These are phyloP conservation scores for Drosophila kohkoa DNA, from an alignment of 1,140 invertebrate species.

Conservation along the genomic window DNA sequence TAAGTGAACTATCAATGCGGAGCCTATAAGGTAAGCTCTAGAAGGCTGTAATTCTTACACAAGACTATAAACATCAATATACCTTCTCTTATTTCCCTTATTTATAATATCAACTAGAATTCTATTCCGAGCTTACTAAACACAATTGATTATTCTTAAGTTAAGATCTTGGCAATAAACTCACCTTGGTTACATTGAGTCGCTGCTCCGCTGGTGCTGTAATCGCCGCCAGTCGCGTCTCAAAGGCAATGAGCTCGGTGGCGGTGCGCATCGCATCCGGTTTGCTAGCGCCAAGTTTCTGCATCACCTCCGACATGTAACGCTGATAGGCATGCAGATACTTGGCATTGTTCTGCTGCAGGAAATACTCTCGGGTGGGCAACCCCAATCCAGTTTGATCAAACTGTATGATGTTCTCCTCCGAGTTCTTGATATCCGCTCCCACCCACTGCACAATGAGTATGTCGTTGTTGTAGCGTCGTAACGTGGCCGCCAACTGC, in stretches of 20 bases:
- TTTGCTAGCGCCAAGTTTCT: constrained; percentile 88
- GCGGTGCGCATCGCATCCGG: constrained; percentile 88
- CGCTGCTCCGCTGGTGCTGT: constrained; percentile 90
- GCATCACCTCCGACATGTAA: constrained; percentile 90
- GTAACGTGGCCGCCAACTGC: constrained; percentile 90
- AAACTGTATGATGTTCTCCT: constrained; percentile 94
- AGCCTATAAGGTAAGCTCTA: no score
- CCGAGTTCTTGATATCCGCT: constrained; percentile 95
- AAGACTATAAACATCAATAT: no score
- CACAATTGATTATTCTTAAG: no score
- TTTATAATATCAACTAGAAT: no score
- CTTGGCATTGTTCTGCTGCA: constrained; percentile 88
- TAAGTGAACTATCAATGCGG: no score
- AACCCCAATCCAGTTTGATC: constrained; percentile 95
- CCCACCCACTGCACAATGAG: constrained; percentile 94
- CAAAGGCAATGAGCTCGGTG: constrained; percentile 92
- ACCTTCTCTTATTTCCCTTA: no score
- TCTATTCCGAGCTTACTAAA: no score
- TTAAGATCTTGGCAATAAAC: neutral
- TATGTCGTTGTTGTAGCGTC: constrained; percentile 93
- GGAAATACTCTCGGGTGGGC: constrained; percentile 94
- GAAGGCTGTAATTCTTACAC: no score
- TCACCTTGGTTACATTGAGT: constrained; percentile 88
- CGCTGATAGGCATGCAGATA: constrained; percentile 92
- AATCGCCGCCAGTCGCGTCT: constrained; percentile 89